Evolutionary conservation across 1,140 invertebrate species (phyloP).

Genomic region (Melitaea cinxia): DNA sequence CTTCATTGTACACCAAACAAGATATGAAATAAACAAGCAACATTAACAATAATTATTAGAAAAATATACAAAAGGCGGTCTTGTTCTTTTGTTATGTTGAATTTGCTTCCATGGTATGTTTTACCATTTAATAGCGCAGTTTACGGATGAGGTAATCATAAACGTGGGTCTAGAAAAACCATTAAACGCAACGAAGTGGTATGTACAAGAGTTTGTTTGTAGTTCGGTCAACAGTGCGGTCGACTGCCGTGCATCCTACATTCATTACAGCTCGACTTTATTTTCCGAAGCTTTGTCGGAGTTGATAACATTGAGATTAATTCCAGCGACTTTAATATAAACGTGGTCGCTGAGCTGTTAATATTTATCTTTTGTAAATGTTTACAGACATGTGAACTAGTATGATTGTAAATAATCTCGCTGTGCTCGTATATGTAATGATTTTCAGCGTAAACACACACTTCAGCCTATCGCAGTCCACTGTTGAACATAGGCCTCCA

Average conservation of each 20-base stretch:
- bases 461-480: no score
- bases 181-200: constrained; percentile 21
- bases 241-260: constrained; percentile 15
- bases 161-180: constrained; percentile 14
- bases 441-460: no score
- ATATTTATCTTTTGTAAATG: constrained; percentile 2
- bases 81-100: no score
- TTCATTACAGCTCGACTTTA: constrained; percentile 16
- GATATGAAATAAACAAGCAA: no score
- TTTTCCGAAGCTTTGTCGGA: constrained; percentile 6
- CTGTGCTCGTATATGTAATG: neutral
- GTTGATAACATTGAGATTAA: constrained; percentile 7
- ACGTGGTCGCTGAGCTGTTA: neutral
- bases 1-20: no score
- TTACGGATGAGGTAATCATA: constrained; percentile 12
- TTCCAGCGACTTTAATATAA: constrained; percentile 3
- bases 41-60: no score
- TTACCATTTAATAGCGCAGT: constrained; percentile 6
- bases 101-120: neutral
- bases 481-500: no score
- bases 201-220: constrained; percentile 14
- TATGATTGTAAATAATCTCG: neutral
- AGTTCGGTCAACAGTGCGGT: constrained; percentile 16
- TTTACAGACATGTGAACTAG: neutral
- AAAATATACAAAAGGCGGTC: no score